Percentiles rank a stretch among this genome's conserved stretches.
Conservation (phyloP, 2,113 vertebrate genomes). For the Peromyscus leucopus region DNA sequence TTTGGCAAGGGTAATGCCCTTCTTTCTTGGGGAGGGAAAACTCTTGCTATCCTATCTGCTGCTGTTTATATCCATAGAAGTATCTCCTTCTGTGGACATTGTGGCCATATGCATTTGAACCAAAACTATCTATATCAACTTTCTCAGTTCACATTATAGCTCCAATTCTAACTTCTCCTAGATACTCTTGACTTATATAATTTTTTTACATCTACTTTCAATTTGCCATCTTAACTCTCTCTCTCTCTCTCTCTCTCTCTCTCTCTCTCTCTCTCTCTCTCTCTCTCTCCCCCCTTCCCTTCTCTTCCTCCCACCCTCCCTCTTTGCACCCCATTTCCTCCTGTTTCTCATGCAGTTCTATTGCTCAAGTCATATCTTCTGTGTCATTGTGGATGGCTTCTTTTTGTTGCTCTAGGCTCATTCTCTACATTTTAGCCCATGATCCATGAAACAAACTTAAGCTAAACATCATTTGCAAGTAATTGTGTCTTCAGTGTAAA, state of each 20-base stretch:
- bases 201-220: not conserved
- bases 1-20: constrained; percentile 4
- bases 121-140: not conserved
- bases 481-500: not conserved
- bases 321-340: not conserved
- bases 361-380: not conserved
- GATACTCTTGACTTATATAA: not conserved
- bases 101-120: not conserved
- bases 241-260: not conserved
- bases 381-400: not conserved
- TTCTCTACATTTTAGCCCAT: not conserved
- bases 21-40: not conserved
- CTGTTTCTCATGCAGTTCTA: not conserved
- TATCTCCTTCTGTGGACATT: not conserved
- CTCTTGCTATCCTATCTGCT: not conserved
- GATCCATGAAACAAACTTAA: not conserved
- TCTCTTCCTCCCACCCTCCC: not conserved
- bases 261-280: not conserved
- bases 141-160: not conserved
- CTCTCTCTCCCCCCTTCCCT: no score
- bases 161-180: not conserved
- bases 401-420: not conserved
- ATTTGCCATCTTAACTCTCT: not conserved
- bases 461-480: not conserved
- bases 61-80: not conserved